Conservation (phyloP, 2,888 invertebrate species). For the Nomada hirtipes region DNA sequence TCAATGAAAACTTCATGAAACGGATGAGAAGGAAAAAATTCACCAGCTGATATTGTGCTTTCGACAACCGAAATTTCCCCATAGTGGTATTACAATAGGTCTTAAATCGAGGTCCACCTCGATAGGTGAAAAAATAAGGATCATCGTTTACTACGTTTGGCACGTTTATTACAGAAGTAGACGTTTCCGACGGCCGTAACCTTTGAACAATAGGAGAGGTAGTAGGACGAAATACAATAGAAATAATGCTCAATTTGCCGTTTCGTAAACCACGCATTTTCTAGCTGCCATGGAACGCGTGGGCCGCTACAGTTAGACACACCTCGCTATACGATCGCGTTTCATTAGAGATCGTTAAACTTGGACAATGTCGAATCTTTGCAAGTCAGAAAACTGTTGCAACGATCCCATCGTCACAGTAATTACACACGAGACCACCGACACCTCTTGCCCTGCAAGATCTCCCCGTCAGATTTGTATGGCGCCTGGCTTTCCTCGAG, state of each 20-base stretch:
- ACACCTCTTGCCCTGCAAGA: constrained; percentile 59
- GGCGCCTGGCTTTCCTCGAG: constrained; percentile 70
- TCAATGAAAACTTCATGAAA: too few relatives aligned
- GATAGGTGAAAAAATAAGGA: not conserved
- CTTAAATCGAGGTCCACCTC: too few relatives aligned
- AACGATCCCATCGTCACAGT: too few relatives aligned
- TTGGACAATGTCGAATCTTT: constrained; percentile 22
- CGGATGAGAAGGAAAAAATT: too few relatives aligned
- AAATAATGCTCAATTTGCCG: not conserved
- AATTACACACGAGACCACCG: too few relatives aligned
- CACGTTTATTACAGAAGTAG: too few relatives aligned
- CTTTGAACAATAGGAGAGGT: not conserved
- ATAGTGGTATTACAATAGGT: too few relatives aligned
- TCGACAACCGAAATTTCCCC: not conserved
- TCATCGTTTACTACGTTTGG: too few relatives aligned
- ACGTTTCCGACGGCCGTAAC: too few relatives aligned
- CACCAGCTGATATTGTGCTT: not conserved
- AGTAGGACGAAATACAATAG: not conserved
- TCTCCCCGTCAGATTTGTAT: constrained; percentile 70
- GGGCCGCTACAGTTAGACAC: not conserved
- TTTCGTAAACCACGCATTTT: constrained; percentile 9
- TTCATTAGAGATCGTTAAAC: not conserved
- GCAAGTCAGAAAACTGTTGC: not conserved
- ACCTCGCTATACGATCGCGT: not conserved
- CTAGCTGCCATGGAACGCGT: constrained; percentile 3